Evolutionary conservation across 2,888 invertebrate genomes (phyloP).

Genomic region (Ectemnius lituratus): DNA sequence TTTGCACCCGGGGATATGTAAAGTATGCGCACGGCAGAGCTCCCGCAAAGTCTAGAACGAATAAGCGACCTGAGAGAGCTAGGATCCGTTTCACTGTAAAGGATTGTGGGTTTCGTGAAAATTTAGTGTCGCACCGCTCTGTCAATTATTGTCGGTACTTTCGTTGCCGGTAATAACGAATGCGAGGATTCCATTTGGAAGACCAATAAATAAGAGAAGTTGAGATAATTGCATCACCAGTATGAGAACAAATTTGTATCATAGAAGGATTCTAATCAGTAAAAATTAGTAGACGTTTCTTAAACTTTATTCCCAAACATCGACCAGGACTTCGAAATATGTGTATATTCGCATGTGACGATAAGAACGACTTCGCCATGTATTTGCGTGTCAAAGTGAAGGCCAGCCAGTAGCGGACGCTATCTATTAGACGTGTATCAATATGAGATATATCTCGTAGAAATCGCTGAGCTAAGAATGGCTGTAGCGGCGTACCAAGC

Average conservation of each 20-base stretch:
- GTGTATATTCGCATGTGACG: conserved; percentile 10
- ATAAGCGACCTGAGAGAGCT: not conserved
- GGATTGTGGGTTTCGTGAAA: too few species aligned
- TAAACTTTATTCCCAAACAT: too few species aligned
- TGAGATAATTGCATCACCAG: too few species aligned
- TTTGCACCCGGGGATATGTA: conserved; percentile 1
- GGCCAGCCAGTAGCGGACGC: conserved; percentile 62
- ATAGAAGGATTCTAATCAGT: too few species aligned
- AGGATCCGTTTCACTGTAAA: too few species aligned
- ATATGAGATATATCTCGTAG: conserved; percentile 64
- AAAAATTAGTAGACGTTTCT: too few species aligned
- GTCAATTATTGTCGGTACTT: not conserved
- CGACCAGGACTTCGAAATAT: too few species aligned
- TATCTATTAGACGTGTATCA: conserved; percentile 69
- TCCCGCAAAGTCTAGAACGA: conserved; percentile 1
- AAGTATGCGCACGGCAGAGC: not conserved
- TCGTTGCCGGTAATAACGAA: conserved; percentile 31
- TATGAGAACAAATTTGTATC: too few species aligned
- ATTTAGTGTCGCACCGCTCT: conserved; percentile 9
- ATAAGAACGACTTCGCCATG: conserved; percentile 41
- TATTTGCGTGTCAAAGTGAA: conserved; percentile 32
- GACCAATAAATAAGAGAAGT: too few species aligned
- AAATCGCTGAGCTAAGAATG: conserved; percentile 64
- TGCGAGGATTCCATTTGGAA: conserved; percentile 6
- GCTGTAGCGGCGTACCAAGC: conserved; percentile 64